Conservation (phyloP, 2,888 invertebrate species). For the Mythimna impura region DNA sequence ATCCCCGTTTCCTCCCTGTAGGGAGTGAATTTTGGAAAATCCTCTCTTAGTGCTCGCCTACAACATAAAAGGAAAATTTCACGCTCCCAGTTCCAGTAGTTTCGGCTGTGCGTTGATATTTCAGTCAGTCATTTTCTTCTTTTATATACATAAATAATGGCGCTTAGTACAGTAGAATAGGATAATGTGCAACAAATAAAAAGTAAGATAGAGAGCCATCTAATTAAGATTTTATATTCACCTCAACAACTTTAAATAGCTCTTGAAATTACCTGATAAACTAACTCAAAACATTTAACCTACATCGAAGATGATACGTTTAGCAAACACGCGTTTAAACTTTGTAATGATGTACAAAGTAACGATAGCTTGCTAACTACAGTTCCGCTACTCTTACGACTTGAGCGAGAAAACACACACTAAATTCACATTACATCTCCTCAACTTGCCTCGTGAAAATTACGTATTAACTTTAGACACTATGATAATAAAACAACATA, state of each 20-base stretch:
- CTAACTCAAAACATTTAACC: slow-evolving; percentile 53
- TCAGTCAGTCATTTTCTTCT: too few species aligned
- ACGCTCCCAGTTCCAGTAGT: too few species aligned
- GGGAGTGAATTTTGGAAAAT: too few species aligned
- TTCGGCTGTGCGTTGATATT: too few species aligned
- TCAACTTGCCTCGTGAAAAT: slow-evolving; percentile 30
- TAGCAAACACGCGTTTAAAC: slow-evolving; percentile 60
- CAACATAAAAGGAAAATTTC: too few species aligned
- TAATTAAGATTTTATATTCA: slow-evolving; percentile 23
- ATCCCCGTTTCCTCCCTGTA: too few species aligned
- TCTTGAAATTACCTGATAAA: slow-evolving; percentile 51
- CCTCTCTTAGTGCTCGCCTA: too few species aligned
- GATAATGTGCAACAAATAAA: neutral
- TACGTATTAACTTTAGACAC: slow-evolving; percentile 5
- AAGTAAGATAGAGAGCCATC: neutral
- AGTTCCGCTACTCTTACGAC: slow-evolving; percentile 41
- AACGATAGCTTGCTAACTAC: slow-evolving; percentile 62
- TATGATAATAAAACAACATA: slow-evolving; percentile 3
- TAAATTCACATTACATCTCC: slow-evolving; percentile 43
- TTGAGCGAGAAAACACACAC: slow-evolving; percentile 52
- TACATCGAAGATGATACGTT: slow-evolving; percentile 54
- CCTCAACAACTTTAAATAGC: slow-evolving; percentile 31
- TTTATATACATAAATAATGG: too few species aligned
- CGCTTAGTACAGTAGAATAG: neutral
- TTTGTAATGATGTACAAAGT: slow-evolving; percentile 65